Percentiles rank a stretch among this genome's conserved stretches.
Evolutionary conservation across 2,888 invertebrate genomes (phyloP).

Genomic region (Sinopyrophorus schimmeli): DNA sequence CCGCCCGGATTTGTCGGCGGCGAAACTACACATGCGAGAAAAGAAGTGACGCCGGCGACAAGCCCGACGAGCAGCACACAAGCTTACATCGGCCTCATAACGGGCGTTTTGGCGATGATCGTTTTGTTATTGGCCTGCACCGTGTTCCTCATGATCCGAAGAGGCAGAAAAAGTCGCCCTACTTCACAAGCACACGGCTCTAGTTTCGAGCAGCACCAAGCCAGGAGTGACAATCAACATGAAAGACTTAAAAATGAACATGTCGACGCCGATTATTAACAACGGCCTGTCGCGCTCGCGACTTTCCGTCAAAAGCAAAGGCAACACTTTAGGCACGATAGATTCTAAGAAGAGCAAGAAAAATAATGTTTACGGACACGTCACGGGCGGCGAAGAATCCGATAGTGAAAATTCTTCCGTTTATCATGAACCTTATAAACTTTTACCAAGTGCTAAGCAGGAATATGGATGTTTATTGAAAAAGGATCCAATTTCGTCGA

Average conservation of each 20-base stretch:
- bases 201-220: slow-evolving; percentile 61
- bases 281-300: slow-evolving; percentile 60
- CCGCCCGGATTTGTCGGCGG: slow-evolving; percentile 52
- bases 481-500: slow-evolving; percentile 56
- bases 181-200: slow-evolving; percentile 64
- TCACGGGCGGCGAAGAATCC: slow-evolving; percentile 57
- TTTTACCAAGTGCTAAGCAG: slow-evolving; percentile 56
- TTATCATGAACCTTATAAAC: slow-evolving; percentile 62
- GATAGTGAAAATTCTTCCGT: slow-evolving; percentile 62
- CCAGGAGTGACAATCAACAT: slow-evolving; percentile 62
- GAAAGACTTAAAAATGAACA: slow-evolving; percentile 62
- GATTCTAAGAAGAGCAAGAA: slow-evolving; percentile 52
- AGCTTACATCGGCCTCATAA: slow-evolving; percentile 66
- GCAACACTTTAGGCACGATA: slow-evolving; percentile 46
- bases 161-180: slow-evolving; percentile 68
- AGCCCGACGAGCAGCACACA: slow-evolving; percentile 63
- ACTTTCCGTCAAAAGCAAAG: slow-evolving; percentile 56
- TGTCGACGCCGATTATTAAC: slow-evolving; percentile 61
- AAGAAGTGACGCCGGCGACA: slow-evolving; percentile 62
- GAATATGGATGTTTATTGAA: slow-evolving; percentile 59
- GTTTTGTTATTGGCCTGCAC: slow-evolving; percentile 67
- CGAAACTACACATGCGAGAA: slow-evolving; percentile 58
- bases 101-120: slow-evolving; percentile 68
- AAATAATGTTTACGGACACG: slow-evolving; percentile 56
- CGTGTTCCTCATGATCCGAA: slow-evolving; percentile 66